Evolutionary conservation across 1,140 invertebrate genomes (phyloP).

Genomic region (Trichogramma pretiosum): DNA sequence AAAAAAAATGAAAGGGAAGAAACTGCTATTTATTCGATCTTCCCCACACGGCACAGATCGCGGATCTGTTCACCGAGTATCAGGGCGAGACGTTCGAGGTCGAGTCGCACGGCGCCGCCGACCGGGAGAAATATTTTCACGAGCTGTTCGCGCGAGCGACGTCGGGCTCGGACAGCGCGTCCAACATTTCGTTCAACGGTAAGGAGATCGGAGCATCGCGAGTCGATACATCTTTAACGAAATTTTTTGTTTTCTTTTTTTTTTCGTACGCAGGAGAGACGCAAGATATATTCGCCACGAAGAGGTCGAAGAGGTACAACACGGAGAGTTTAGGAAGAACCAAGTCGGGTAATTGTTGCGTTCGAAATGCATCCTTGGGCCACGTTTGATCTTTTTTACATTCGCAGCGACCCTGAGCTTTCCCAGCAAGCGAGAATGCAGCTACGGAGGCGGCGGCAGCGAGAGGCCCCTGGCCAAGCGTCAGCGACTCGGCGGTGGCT

Average conservation of each 20-base stretch:
- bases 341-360: slow-evolving; percentile 2
- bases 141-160: slow-evolving; percentile 30
- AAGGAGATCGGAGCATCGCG: too few relatives aligned
- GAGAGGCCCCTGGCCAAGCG: slow-evolving; percentile 26
- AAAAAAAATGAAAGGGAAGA: slow-evolving; percentile 10
- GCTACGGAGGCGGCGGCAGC: slow-evolving; percentile 13
- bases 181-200: slow-evolving; percentile 33
- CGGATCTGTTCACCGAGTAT: slow-evolving; percentile 30
- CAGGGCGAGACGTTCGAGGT: slow-evolving; percentile 36
- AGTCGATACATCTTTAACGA: too few relatives aligned
- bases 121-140: slow-evolving; percentile 33
- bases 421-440: neutral
- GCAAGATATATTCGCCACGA: too few relatives aligned
- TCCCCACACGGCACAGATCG: slow-evolving; percentile 27
- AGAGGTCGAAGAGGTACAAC: neutral
- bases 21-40: slow-evolving; percentile 1
- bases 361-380: neutral
- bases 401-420: neutral
- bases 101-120: slow-evolving; percentile 20
- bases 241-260: too few relatives aligned
- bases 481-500: slow-evolving; percentile 14
- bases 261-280: too few relatives aligned
- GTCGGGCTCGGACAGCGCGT: slow-evolving; percentile 21
- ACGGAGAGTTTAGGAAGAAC: neutral
- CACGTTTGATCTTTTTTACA: neutral